These are phyloP conservation scores for Polypedilum vanderplanki DNA, from an alignment of 1,140 invertebrate genomes.

Conservation along the genomic window DNA sequence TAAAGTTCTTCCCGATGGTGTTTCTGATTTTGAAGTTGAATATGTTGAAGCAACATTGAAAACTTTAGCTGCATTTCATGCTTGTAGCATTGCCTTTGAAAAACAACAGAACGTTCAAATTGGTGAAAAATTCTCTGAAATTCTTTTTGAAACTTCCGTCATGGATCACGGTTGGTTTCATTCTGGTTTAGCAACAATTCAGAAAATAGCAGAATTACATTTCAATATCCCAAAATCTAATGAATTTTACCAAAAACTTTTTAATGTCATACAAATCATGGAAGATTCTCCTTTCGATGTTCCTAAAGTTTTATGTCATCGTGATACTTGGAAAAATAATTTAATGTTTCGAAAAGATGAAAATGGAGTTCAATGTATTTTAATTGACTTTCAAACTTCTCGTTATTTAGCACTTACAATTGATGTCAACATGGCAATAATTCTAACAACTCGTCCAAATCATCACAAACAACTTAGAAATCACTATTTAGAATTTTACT, in stretches of 20 bases:
- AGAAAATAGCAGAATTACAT: neutral
- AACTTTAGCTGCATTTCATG: neutral
- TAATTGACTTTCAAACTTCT: constrained; percentile 50
- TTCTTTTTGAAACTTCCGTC: neutral
- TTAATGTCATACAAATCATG: neutral
- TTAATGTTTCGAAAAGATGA: constrained; percentile 47
- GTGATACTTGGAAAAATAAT: constrained; percentile 53
- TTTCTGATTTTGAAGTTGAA: neutral
- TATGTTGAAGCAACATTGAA: neutral
- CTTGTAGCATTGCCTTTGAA: neutral
- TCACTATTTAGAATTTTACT: neutral
- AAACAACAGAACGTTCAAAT: neutral
- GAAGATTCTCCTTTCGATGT: neutral
- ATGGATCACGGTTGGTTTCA: neutral
- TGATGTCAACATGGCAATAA: constrained; percentile 41
- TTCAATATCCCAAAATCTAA: neutral
- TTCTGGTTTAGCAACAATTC: neutral
- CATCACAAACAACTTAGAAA: neutral
- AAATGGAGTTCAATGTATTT: constrained; percentile 43
- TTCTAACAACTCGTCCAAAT: neutral
- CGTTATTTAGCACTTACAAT: constrained; percentile 47
- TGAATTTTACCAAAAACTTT: constrained; percentile 6
- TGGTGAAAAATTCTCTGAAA: neutral
- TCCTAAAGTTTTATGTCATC: constrained; percentile 48
- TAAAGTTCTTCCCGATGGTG: neutral